Evolutionary conservation across 2,113 vertebrate genomes (phyloP).

Genomic region (Eolophus roseicapilla): DNA sequence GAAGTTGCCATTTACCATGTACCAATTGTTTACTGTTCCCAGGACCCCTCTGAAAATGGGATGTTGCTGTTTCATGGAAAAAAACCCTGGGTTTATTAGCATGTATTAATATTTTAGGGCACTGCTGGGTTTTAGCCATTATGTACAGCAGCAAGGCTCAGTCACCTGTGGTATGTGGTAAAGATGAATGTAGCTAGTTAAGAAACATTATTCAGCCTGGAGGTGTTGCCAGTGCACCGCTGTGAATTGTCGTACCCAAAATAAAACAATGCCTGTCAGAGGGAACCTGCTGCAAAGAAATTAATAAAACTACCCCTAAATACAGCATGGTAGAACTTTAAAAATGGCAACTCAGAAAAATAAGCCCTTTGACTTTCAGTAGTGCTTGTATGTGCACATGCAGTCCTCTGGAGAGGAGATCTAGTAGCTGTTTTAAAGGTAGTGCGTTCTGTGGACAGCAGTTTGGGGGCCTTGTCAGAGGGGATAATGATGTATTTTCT

Average conservation of each 20-base stretch:
- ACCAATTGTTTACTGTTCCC: conserved; percentile 37
- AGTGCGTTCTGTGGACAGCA: neutral
- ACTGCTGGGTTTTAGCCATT: neutral
- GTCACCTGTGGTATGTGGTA: neutral
- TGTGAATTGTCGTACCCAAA: conserved; percentile 38
- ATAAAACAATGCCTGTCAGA: conserved; percentile 31
- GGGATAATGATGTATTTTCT: neutral
- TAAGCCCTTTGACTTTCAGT: neutral
- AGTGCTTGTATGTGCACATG: neutral
- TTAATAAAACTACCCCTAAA: neutral
- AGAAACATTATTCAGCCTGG: conserved; percentile 59
- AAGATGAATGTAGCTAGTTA: conserved; percentile 25
- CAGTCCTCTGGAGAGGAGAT: neutral
- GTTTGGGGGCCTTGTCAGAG: neutral
- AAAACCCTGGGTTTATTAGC: neutral
- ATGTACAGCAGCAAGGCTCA: neutral
- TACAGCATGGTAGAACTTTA: neutral
- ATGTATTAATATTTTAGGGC: conserved; percentile 31
- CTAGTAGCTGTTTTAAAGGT: neutral
- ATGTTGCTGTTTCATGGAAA: conserved; percentile 1
- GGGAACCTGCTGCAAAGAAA: neutral
- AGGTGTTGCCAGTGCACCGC: conserved; percentile 45
- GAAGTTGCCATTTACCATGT: neutral
- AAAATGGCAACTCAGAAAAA: neutral
- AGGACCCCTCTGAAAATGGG: conserved; percentile 6